Conservation (phyloP, 2,888 invertebrate genomes). For the Eupithecia centaureata region DNA sequence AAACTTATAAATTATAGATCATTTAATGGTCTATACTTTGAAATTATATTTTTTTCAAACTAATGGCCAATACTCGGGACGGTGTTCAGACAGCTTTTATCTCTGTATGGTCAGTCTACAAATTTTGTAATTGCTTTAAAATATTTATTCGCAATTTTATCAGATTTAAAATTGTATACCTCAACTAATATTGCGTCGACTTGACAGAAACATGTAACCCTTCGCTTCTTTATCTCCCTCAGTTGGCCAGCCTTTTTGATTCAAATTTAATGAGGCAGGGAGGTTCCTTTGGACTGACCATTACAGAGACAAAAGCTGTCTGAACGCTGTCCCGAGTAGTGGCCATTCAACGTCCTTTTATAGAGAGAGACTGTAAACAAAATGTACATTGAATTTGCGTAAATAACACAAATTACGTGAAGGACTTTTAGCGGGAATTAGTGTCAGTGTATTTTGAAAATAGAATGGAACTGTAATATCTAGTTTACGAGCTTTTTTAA, state of each 20-base stretch:
- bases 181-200: not conserved
- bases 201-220: not conserved
- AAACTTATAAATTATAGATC: no score
- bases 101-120: slow-evolving; percentile 75
- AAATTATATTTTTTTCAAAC: no score
- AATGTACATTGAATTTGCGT: slow-evolving; percentile 29
- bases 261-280: slow-evolving; percentile 75
- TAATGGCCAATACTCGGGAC: slow-evolving; percentile 49
- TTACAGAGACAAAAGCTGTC: slow-evolving; percentile 69
- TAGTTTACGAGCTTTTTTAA: not conserved
- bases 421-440: slow-evolving; percentile 2
- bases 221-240: slow-evolving; percentile 24
- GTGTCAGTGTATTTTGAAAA: not conserved
- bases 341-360: slow-evolving; percentile 30
- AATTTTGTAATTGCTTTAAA: no score
- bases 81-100: slow-evolving; percentile 68
- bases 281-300: slow-evolving; percentile 72
- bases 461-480: not conserved
- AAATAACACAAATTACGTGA: slow-evolving; percentile 39
- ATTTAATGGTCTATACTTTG: no score
- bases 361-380: slow-evolving; percentile 27
- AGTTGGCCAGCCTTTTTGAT: slow-evolving; percentile 59
- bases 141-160: no score
- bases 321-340: slow-evolving; percentile 60
- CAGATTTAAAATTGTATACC: no score